These are phyloP conservation scores for Acanthornis magna DNA, from an alignment of 2,797 vertebrate genomes.

Conservation along the genomic window DNA sequence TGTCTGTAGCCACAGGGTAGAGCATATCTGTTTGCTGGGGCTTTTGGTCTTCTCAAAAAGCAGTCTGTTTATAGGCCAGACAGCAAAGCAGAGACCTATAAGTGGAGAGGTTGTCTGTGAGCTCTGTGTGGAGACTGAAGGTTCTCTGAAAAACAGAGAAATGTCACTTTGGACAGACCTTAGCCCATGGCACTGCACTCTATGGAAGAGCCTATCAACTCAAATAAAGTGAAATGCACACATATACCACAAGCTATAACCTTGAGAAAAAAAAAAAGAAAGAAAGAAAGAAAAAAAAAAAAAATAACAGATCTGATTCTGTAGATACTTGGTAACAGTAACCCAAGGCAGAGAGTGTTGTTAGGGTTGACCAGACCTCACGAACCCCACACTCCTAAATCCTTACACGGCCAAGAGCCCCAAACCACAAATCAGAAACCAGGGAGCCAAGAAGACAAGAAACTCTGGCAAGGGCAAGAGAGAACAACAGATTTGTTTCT, in stretches of 20 bases:
- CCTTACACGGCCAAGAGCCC: neutral
- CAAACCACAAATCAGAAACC: neutral
- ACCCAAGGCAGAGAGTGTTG: neutral
- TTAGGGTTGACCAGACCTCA: neutral
- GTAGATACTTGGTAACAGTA: neutral
- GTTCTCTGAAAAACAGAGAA: neutral
- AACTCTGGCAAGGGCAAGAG: neutral
- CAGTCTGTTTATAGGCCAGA: neutral
- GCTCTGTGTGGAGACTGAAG: neutral
- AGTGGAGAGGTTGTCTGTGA: neutral
- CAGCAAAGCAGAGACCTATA: neutral
- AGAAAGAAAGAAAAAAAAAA: too few relatives aligned
- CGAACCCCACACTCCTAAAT: neutral
- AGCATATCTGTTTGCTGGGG: neutral
- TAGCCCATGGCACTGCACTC: neutral
- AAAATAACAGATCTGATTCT: neutral
- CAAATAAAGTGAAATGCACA: neutral
- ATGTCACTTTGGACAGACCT: neutral
- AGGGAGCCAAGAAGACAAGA: neutral
- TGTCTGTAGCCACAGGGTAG: neutral
- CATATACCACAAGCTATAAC: neutral
- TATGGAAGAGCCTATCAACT: neutral
- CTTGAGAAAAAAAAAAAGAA: neutral
- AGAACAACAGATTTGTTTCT: neutral
- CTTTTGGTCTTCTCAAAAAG: neutral